Conservation (phyloP, 2,797 vertebrate genomes). For the Simalia tracyae region DNA sequence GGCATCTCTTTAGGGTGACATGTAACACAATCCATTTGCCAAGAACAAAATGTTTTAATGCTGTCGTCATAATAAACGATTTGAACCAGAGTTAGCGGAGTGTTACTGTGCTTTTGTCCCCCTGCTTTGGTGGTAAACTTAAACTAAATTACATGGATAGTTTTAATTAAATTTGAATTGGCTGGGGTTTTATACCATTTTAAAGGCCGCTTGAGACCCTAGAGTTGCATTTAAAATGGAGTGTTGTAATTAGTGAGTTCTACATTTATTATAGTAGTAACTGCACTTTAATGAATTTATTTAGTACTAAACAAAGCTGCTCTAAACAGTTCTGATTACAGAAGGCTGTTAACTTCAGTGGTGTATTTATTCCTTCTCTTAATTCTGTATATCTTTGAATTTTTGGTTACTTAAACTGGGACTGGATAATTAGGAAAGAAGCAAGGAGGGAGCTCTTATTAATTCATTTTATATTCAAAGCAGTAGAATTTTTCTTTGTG, state of each 20-base stretch:
- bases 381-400: constrained; percentile 13
- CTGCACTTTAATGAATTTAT: constrained; percentile 68
- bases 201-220: constrained; percentile 72
- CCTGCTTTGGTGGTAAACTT: constrained; percentile 64
- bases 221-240: constrained; percentile 72
- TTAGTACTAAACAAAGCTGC: constrained; percentile 65
- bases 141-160: constrained; percentile 75
- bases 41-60: background rate
- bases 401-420: constrained; percentile 9
- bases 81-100: constrained; percentile 54
- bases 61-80: constrained; percentile 17
- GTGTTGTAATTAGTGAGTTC: constrained; percentile 74
- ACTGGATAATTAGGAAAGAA: constrained; percentile 9
- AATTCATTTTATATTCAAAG: background rate
- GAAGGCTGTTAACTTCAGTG: constrained; percentile 48
- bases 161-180: constrained; percentile 80
- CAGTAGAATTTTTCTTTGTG: background rate
- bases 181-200: constrained; percentile 69
- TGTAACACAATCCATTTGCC: background rate
- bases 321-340: constrained; percentile 46
- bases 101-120: constrained; percentile 15
- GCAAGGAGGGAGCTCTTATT: background rate
- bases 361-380: constrained; percentile 31
- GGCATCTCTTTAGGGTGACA: background rate
- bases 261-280: constrained; percentile 73